Evolutionary conservation across 1,140 invertebrate genomes (phyloP), one percentile per base, ranked within the genome.

Genomic region (Ceratina japonica): DNA sequence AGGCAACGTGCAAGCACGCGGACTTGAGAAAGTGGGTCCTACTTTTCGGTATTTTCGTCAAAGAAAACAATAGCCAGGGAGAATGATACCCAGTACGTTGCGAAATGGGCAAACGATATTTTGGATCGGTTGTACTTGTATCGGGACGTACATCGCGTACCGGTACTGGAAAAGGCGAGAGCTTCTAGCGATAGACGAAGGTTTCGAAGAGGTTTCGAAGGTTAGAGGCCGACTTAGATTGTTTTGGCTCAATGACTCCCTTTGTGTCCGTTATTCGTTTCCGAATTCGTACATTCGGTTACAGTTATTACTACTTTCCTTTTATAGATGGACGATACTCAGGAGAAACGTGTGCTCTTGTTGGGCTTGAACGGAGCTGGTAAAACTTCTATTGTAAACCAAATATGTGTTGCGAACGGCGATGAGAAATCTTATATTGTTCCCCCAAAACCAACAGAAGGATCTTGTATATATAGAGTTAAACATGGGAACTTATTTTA

Each of bases 121-220:
- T 79, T 87, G 85, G 63, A 80, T 90, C 44, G 87, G 90, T 4
- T 90, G 90, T 84, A 87, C 90, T 0, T 91, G 92, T 65, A 86
- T 91, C n/a, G 91, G 92, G 37, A 90, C 91, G 13, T 92, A 92
- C 71, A 89, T 91, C 27, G 90, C 89, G 10, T 92, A 92, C 77
- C 82, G 88, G 71, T 92, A 92, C 77, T 92, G 91, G 91, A 92
- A 89, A 84, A 91, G 89, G 74, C 85, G 90, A 69, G 87, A 92
- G 76, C 83, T 90, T 31, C 90, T 89, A 68, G 87, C 87, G 2
- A 92, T 92, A 68, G 92, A 93, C 74, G 92, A 93, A 85, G 92
- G 92, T 52, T 93, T 93, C 63, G 91, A 92, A 70, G 92, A 93
- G 77, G 90, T 92, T 24, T 86, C 89, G 4, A 92, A 91, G 89